These are phyloP conservation scores for Drosophila parabipectinata DNA, from an alignment of 1,140 invertebrate genomes.

Conservation along the genomic window DNA sequence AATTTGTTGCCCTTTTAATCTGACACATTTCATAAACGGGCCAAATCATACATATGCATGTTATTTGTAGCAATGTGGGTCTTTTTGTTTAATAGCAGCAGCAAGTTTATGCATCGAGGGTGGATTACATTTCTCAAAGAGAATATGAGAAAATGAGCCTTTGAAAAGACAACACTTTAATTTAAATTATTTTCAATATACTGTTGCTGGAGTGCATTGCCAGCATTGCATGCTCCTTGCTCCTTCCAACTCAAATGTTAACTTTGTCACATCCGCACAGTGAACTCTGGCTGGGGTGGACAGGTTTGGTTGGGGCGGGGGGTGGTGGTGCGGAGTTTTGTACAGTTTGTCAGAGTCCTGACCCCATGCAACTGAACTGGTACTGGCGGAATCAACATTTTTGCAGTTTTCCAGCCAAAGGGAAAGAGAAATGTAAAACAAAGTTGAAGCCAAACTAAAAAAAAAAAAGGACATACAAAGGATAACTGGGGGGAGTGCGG, in stretches of 20 bases:
- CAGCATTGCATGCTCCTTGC: constrained; percentile 15
- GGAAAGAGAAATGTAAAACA: constrained; percentile 59
- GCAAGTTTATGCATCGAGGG: neutral
- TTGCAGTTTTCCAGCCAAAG: constrained; percentile 36
- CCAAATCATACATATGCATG: constrained; percentile 26
- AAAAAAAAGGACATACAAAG: constrained; percentile 51
- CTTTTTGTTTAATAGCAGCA: neutral
- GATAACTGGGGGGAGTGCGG: neutral
- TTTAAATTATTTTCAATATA: constrained; percentile 25
- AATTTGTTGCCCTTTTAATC: constrained; percentile 13
- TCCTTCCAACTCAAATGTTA: constrained; percentile 68
- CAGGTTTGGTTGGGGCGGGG: constrained; percentile 8
- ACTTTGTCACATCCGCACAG: constrained; percentile 59
- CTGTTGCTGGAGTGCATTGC: constrained; percentile 10
- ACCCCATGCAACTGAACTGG: constrained; percentile 26
- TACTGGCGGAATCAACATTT: constrained; percentile 42
- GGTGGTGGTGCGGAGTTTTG: constrained; percentile 2
- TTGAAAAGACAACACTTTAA: neutral
- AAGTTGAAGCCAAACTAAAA: constrained; percentile 53
- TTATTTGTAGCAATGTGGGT: neutral
- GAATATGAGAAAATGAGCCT: neutral
- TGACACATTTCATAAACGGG: constrained; percentile 34
- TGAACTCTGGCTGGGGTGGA: constrained; percentile 37
- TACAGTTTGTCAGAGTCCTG: constrained; percentile 36
- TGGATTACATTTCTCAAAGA: neutral